Percentiles rank a stretch among this genome's conserved stretches.
These are phyloP conservation scores for Melanotaenia pygmaea DNA, from an alignment of 2,797 vertebrate genomes.

Conservation along the genomic window DNA sequence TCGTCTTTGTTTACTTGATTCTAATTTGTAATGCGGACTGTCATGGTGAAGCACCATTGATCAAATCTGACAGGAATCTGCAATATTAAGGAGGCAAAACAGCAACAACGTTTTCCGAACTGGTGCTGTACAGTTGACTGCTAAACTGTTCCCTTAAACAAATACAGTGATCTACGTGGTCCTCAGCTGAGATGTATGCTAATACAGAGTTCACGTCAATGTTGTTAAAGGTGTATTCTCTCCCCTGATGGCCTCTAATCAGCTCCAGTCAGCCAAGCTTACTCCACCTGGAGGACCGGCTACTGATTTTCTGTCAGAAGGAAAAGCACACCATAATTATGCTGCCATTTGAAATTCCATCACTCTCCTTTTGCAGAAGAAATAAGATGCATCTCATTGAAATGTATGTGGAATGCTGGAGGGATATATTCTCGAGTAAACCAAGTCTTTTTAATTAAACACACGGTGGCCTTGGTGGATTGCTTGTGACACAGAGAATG, in stretches of 20 bases:
- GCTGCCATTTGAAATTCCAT: slow-evolving; percentile 83
- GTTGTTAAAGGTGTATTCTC: slow-evolving; percentile 77
- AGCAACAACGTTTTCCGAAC: slow-evolving; percentile 34
- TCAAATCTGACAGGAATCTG: slow-evolving; percentile 29
- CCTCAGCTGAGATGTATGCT: slow-evolving; percentile 53
- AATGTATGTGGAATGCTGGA: slow-evolving; percentile 74
- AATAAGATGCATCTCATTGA: slow-evolving; percentile 80
- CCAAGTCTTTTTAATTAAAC: slow-evolving; percentile 84
- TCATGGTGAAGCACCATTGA: slow-evolving; percentile 41
- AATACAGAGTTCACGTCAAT: slow-evolving; percentile 60
- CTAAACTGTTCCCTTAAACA: slow-evolving; percentile 51
- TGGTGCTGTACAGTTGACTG: slow-evolving; percentile 55
- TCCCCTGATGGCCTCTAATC: slow-evolving; percentile 78
- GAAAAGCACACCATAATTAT: slow-evolving; percentile 81
- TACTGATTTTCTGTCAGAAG: slow-evolving; percentile 84
- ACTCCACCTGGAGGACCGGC: slow-evolving; percentile 77
- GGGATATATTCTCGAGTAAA: slow-evolving; percentile 76
- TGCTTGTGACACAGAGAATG: slow-evolving; percentile 79
- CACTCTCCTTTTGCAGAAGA: slow-evolving; percentile 67
- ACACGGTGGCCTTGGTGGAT: slow-evolving; percentile 77
- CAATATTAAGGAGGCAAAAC: slow-evolving; percentile 38
- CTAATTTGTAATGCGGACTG: slow-evolving; percentile 36
- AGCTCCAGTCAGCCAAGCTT: slow-evolving; percentile 73
- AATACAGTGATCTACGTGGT: slow-evolving; percentile 39
- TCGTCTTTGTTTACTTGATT: slow-evolving; percentile 27